Evolutionary conservation across 2,888 invertebrate species (phyloP).

Genomic region (Tetragnatha montana): DNA sequence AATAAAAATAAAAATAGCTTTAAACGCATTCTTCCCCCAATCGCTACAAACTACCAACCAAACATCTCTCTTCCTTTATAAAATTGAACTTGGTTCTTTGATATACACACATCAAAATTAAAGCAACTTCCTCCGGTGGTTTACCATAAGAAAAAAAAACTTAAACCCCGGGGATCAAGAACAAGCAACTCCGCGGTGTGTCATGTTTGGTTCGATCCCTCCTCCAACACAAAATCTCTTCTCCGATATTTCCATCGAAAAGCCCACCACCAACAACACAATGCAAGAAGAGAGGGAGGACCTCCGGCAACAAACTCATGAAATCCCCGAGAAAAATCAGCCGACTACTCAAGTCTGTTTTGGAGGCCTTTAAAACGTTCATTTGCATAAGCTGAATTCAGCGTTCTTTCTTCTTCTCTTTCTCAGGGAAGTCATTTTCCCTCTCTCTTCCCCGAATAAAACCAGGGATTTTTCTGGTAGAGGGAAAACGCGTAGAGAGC

Average conservation of each 20-base stretch:
- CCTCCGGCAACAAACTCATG: background rate
- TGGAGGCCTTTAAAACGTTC: constrained; percentile 29
- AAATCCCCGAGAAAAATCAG: constrained; percentile 20
- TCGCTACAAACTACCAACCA: too few species aligned
- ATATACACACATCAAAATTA: too few species aligned
- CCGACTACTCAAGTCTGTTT: constrained; percentile 50
- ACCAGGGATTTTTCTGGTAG: background rate
- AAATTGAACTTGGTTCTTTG: too few species aligned
- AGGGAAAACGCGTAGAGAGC: too few species aligned
- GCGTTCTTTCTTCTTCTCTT: background rate
- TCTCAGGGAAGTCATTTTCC: constrained; percentile 1
- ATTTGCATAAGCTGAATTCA: constrained; percentile 62
- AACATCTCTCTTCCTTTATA: too few species aligned
- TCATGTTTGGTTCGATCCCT: too few species aligned
- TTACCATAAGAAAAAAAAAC: too few species aligned
- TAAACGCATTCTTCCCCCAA: too few species aligned
- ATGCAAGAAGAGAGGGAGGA: background rate
- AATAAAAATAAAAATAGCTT: too few species aligned
- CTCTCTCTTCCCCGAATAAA: constrained; percentile 9
- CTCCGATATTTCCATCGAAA: background rate
- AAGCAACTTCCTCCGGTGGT: too few species aligned
- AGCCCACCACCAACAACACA: background rate
- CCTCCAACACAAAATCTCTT: background rate
- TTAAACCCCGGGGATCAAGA: too few species aligned
- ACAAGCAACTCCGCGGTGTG: too few species aligned